Conservation (phyloP, 2,797 vertebrate species). For the Hozukius guyotensis region DNA sequence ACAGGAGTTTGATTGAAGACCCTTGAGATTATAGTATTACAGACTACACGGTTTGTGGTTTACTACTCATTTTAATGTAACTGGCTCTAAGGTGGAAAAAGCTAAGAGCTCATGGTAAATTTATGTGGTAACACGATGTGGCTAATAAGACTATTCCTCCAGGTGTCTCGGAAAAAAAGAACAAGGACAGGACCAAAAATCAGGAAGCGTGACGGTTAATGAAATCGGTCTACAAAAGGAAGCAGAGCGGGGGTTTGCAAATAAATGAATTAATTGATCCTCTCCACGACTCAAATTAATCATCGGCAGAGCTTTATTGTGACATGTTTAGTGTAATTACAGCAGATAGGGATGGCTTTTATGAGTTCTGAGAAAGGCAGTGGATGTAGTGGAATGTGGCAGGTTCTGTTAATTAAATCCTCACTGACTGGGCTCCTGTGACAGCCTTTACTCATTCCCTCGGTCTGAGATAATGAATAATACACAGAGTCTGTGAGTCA, state of each 20-base stretch:
- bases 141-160: conserved; percentile 72
- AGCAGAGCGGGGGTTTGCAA: conserved; percentile 59
- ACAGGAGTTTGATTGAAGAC: conserved; percentile 71
- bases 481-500: conserved; percentile 63
- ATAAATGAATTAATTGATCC: conserved; percentile 79
- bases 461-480: conserved; percentile 80
- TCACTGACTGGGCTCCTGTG: conserved; percentile 71
- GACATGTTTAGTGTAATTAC: conserved; percentile 80
- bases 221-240: conserved; percentile 56
- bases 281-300: conserved; percentile 75
- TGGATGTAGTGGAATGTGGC: conserved; percentile 77
- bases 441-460: conserved; percentile 80
- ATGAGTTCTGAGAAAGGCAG: conserved; percentile 75
- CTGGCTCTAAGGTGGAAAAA: conserved; percentile 47
- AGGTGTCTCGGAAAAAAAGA: conserved; percentile 54
- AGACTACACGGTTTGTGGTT: conserved; percentile 62
- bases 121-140: conserved; percentile 57
- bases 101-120: conserved; percentile 57
- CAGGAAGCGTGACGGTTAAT: conserved; percentile 67
- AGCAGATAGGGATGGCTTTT: conserved; percentile 75
- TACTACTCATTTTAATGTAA: conserved; percentile 67
- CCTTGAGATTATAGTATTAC: conserved; percentile 62
- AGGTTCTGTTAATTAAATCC: conserved; percentile 82
- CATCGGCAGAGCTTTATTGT: conserved; percentile 70
- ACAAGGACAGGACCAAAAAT: conserved; percentile 59